phyloP scores from a whole-genome alignment of 2,113 vertebrate species.

The Montifringilla adamsi region DNA sequence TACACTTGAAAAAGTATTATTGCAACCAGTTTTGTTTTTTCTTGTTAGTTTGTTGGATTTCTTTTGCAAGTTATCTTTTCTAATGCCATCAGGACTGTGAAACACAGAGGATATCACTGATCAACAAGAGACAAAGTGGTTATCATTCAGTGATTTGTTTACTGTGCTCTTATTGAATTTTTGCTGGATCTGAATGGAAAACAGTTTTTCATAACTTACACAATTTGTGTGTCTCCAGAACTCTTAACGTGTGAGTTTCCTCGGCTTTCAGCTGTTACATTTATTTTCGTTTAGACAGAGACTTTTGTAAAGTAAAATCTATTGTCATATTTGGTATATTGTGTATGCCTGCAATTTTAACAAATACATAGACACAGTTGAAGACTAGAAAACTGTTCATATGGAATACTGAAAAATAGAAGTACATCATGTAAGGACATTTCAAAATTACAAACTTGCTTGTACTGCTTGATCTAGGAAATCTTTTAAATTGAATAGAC shows the following conservation, averaged over 20 bases:
- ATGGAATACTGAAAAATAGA: neutral
- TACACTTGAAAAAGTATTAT: neutral
- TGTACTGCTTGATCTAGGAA: neutral
- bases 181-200: neutral
- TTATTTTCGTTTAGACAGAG: neutral
- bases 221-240: neutral
- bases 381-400: neutral
- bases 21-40: neutral
- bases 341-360: neutral
- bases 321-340: neutral
- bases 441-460: neutral
- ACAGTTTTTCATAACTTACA: neutral
- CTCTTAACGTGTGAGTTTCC: neutral
- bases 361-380: neutral
- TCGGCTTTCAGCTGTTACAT: neutral
- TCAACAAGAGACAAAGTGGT: neutral
- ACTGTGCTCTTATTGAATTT: neutral
- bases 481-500: neutral
- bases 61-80: neutral
- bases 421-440: neutral
- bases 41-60: neutral
- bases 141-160: neutral
- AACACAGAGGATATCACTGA: neutral
- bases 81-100: neutral
- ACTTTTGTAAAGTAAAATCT: neutral